phyloP scores from a whole-genome alignment of 2,888 invertebrate genomes.

The Candidula unifasciata region DNA sequence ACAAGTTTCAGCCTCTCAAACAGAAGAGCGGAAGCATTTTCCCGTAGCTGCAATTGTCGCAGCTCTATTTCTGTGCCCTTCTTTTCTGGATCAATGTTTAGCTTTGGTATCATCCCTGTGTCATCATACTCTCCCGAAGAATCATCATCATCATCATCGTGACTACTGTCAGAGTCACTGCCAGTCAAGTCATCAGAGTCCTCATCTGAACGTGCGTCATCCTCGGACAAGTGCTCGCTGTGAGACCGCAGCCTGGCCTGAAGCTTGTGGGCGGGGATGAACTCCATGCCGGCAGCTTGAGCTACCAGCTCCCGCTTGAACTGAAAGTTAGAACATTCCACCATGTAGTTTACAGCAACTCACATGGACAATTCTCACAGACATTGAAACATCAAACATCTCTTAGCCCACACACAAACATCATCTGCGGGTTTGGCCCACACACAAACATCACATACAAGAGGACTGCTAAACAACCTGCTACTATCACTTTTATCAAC shows the following conservation, averaged over 20 bases:
- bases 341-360: background rate
- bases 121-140: conserved; percentile 21
- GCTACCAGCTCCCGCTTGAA: conserved; percentile 72
- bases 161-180: conserved; percentile 18
- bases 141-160: conserved; percentile 35
- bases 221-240: conserved; percentile 12
- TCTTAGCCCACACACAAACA: no score
- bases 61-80: conserved; percentile 75
- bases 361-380: background rate
- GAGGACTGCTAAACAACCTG: no score
- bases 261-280: conserved; percentile 70
- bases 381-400: no score
- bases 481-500: no score
- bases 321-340: conserved; percentile 54
- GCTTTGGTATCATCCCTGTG: conserved; percentile 37
- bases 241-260: conserved; percentile 54
- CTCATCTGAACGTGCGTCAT: conserved; percentile 40
- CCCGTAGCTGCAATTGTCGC: conserved; percentile 71
- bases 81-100: conserved; percentile 56
- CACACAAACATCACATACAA: no score
- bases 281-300: conserved; percentile 74
- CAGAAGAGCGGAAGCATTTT: conserved; percentile 71
- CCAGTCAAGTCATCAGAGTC: conserved; percentile 34
- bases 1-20: conserved; percentile 68
- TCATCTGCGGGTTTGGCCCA: no score